Base-by-base conservation (phyloP, 2,797 vertebrate genomes). In the Manis crassicaudata region DNA sequence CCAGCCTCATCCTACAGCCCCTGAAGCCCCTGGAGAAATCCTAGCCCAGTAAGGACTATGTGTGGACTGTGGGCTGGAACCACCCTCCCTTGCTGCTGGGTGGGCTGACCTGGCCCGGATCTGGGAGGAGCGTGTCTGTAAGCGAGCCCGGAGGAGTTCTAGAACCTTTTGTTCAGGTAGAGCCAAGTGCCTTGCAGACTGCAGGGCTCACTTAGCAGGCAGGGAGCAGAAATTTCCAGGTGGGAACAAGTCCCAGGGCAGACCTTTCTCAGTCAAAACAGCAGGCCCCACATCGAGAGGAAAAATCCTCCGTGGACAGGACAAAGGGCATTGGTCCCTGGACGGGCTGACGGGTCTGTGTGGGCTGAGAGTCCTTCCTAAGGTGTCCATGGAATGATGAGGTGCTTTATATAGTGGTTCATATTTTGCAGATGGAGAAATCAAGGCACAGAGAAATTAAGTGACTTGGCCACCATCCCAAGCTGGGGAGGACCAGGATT, bases 341-440 rank as follows among this genome's bases (percentile, higher is more conserved):
- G 20, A 10, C 11, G 29, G 46, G 27, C 67, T 11, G 7, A 2
- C 10, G 63, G 21, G 21, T 43, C 46, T 8, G 0, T 14, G 40
- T 4, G 37, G 46, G 43, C 1, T 1, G 0, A 40, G 37, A 40
- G 37, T 9, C 29, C 62, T 67, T 27, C 60, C 20, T 17, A 1
- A 10, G 2, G 4, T 8, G n/a, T 7, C 7, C 3, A 0, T 6
- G 9, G 16, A 23, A 1, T 14, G 56, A n/a, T 2, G 6, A 18
- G 6, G 46, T 16, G 7, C 21, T 70, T 77, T 7, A 62, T 46
- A 0, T 1, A 29, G 37, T 32, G 40, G 75, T 76, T 83, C 14
- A 0, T 97, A 17, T 92, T 92, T 97, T 95, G n/a, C 96, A 98
- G 97, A 97, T 98, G 97, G 97, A 97, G 90, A 96, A 93, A 82